Conservation (phyloP, 2,797 vertebrate genomes). For the Danio aesculapii region DNA sequence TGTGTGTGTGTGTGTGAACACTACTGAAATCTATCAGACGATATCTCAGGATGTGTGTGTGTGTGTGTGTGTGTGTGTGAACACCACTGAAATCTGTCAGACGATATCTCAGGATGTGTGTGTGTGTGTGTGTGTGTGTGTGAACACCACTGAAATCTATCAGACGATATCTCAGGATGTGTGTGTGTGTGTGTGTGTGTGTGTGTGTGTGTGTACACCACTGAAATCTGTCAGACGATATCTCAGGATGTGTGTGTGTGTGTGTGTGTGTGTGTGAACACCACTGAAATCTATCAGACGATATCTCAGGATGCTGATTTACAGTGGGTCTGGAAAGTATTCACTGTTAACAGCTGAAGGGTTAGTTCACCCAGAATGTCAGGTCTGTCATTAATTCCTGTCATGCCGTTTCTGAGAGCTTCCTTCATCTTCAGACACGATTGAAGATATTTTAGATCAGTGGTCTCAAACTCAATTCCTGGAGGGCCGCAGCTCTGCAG, state of each 20-base stretch:
- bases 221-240: neutral
- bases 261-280: too few relatives aligned
- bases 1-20: neutral
- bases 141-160: neutral
- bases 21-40: neutral
- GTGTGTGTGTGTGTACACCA: neutral
- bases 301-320: neutral
- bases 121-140: too few relatives aligned
- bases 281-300: neutral
- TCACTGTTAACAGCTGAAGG: too few relatives aligned
- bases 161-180: slow-evolving; percentile 13
- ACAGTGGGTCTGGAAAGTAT: too few relatives aligned
- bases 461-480: too few relatives aligned
- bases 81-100: neutral
- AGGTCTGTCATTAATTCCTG: too few relatives aligned
- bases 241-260: too few relatives aligned
- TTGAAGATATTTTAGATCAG: too few relatives aligned
- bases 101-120: neutral
- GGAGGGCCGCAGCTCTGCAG: too few relatives aligned
- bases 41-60: neutral
- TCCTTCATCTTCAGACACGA: too few relatives aligned
- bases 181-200: slow-evolving; percentile 15
- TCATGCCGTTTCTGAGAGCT: too few relatives aligned
- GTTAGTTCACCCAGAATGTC: too few relatives aligned
- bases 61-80: neutral